Evolutionary conservation across 2,888 invertebrate species (phyloP), one percentile per base, ranked within the genome.

Genomic region (Camponotus fellah): DNA sequence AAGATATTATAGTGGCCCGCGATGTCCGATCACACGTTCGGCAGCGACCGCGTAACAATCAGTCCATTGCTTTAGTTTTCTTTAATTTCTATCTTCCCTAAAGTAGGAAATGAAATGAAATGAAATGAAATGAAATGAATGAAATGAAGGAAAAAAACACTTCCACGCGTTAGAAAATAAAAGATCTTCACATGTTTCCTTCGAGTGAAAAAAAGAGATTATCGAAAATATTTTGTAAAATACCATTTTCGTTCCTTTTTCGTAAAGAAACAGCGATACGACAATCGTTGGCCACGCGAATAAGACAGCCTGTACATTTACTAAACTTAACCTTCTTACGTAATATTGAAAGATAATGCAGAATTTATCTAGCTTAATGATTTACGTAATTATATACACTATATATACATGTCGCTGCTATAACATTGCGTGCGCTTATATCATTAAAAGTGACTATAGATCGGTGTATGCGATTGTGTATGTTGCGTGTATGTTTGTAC

Each of bases 271-370:
- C 74, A 85, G 87, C 89, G 87, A 90, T 89, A 88, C 89, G 90
- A 92, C 85, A 89, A 90, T 92, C 91, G 91, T 91, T 91, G 92
- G 91, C 92, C 92, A 93, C 91, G 89, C 91, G 89, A 89, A 89
- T 91, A 91, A 90, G 92, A 92, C 92, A 91, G 91, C 91, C 93
- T 94, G 92, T 93, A 93, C 93, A 94, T 91, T 91, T 88, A 90
- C 91, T 93, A 92, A 92, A 93, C 91, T 91, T 87, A 91, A 91
- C 91, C 87, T 85, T 89, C 90, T 93, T 93, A 89, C 88, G 87
- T 84, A 89, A 91, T 92, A 91, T 92, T 93, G 90, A 93, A 93
- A 93, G 93, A 92, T 92, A 92, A 93, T 93, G 92, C 91, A 93
- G 89, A 86, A 92, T 88, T 87, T 91, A 89, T 87, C 93, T 94